Base-by-base conservation (phyloP, 23 tunicate species). In the Oikopleura vanhoeffeni region DNA sequence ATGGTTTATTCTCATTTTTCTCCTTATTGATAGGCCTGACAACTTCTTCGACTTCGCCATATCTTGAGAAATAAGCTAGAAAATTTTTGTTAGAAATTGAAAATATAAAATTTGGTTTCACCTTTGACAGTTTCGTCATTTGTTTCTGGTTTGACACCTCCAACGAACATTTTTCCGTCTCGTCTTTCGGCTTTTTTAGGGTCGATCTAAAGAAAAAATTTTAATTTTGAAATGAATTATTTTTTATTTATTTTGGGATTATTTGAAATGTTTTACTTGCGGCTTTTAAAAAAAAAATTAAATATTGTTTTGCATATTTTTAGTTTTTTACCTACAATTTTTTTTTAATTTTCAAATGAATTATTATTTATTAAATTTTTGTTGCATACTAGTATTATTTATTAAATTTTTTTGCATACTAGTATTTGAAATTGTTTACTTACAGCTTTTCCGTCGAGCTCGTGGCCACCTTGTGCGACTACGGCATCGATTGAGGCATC, bases 101-200 rank as follows among this genome's bases (percentile, higher is more conserved):
- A n/a, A n/a, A n/a, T n/a, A n/a, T n/a, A n/a, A n/a, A n/a, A n/a
- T 49, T 24, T 49, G 64, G 64, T 49, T 13, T 49, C 32, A 71
- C 79, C 79, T 71, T 32, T 71, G 38, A 71, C 35, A 18, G 27
- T 30, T 18, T 71, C 79, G 38, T 71, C 79, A 30, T 18, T 32
- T 13, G 79, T 71, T 30, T 18, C 79, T 71, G 79, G 79, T 13
- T 2, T 18, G 35, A 71, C 79, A 2, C 79, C 79, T 2, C 79
- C 79, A 71, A 71, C 79, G 38, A 71, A 71, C 79, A 71, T 71
- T 30, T 71, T 71, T 71, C 79, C 79, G 35, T 71, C 79, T 33
- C 79, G 79, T 71, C 79, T 18, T 71, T 71, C 34, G 2, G 79
- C 79, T 32, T 71, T 71, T 71, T 71, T 71, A 24, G 79, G 79